A percentile compares a stretch with the other conserved stretches of the same genome.
Conservation (phyloP, 2,797 vertebrate species). For the Mycteria americana region DNA sequence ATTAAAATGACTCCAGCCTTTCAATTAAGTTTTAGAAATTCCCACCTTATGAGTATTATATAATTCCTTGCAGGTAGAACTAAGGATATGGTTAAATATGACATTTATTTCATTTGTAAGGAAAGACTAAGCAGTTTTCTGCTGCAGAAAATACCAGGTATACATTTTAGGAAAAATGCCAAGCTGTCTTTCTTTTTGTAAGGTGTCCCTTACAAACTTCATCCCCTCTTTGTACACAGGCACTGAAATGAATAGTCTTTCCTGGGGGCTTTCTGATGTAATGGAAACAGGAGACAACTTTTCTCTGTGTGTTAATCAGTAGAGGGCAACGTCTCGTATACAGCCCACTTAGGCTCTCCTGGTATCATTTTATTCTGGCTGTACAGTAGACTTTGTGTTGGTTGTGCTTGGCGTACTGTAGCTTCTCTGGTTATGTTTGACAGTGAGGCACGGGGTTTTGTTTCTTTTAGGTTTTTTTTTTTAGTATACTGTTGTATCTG, state of each 20-base stretch:
- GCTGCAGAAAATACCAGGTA: not conserved
- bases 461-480: not conserved
- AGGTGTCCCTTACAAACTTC: not conserved
- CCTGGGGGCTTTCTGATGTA: not conserved
- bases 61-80: conserved; percentile 42
- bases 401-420: not conserved
- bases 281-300: not conserved
- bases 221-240: not conserved
- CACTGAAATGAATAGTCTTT: not conserved
- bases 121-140: conserved; percentile 49
- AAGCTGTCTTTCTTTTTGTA: not conserved
- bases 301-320: not conserved
- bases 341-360: not conserved
- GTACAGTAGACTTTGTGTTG: not conserved
- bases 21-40: conserved; percentile 68
- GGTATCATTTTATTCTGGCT: not conserved
- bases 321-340: accelerated
- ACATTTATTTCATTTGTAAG: conserved; percentile 56
- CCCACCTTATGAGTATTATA: conserved; percentile 56
- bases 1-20: conserved; percentile 59
- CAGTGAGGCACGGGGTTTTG: accelerated
- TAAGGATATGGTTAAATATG: conserved; percentile 22
- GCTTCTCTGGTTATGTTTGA: not conserved
- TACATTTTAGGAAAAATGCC: not conserved
- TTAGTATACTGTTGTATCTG: not conserved